These are phyloP conservation scores for Xiphophorus maculatus DNA, from an alignment of 2,113 vertebrate species.

Conservation along the genomic window DNA sequence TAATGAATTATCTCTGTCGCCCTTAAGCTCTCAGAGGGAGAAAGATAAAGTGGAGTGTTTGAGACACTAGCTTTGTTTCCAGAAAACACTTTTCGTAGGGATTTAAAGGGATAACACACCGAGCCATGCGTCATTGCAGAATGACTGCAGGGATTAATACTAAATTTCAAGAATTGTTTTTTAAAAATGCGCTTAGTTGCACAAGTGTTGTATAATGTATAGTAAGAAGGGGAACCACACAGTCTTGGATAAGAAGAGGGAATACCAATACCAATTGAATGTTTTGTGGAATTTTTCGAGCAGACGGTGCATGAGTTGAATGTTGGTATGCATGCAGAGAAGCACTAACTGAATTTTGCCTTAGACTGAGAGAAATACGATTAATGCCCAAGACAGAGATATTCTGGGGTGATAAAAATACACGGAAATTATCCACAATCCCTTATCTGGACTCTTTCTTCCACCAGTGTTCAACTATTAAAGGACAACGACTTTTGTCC, in stretches of 20 bases:
- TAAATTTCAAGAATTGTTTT: constrained; percentile 64
- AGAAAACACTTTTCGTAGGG: constrained; percentile 64
- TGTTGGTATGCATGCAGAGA: constrained; percentile 73
- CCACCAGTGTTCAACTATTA: constrained; percentile 12
- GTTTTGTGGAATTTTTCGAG: constrained; percentile 52
- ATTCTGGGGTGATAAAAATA: background rate
- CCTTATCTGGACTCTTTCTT: constrained; percentile 4
- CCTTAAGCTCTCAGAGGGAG: constrained; percentile 30
- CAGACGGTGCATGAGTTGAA: constrained; percentile 68
- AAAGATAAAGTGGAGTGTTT: background rate
- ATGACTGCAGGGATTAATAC: constrained; percentile 66
- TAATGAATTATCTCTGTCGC: constrained; percentile 64
- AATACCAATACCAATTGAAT: constrained; percentile 69
- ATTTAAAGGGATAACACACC: constrained; percentile 73
- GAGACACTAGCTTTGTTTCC: constrained; percentile 61
- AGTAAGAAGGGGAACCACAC: constrained; percentile 63
- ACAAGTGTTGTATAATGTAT: constrained; percentile 70
- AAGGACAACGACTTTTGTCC: constrained; percentile 35
- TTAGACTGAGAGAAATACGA: constrained; percentile 64
- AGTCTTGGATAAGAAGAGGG: constrained; percentile 59
- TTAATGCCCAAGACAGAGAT: constrained; percentile 18
- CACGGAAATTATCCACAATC: constrained; percentile 9
- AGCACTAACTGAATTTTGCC: constrained; percentile 70
- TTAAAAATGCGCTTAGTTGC: constrained; percentile 69
- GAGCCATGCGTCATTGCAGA: constrained; percentile 57